Evolutionary conservation across 2,888 invertebrate genomes (phyloP).

Genomic region (Brachylomia viminalis): DNA sequence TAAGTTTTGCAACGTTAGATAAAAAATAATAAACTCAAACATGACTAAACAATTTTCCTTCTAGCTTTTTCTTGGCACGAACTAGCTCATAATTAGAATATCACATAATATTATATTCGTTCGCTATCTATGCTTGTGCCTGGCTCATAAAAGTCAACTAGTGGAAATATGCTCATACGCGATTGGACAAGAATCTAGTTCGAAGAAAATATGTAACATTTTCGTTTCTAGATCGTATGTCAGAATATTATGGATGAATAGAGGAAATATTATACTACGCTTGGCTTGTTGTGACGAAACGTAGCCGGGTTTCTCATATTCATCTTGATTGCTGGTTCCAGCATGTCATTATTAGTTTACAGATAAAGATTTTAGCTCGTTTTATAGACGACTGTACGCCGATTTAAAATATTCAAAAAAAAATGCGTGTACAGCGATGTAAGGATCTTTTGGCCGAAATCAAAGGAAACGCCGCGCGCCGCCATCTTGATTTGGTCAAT

Average conservation of each 20-base stretch:
- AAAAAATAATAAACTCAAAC: background rate
- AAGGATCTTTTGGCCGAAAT: too few relatives aligned
- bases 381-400: too few relatives aligned
- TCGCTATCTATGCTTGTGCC: conserved; percentile 24
- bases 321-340: too few relatives aligned
- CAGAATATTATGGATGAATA: conserved; percentile 1
- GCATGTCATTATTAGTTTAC: too few relatives aligned
- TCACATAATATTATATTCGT: conserved; percentile 27
- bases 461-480: too few relatives aligned
- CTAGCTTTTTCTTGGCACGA: conserved; percentile 27
- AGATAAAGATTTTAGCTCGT: too few relatives aligned
- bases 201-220: conserved; percentile 3
- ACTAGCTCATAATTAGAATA: conserved; percentile 26
- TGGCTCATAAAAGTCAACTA: conserved; percentile 36
- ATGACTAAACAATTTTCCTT: background rate
- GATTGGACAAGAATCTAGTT: conserved; percentile 35
- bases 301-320: background rate
- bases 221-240: background rate
- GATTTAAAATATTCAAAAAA: too few relatives aligned
- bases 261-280: too few relatives aligned
- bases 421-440: too few relatives aligned
- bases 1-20: background rate
- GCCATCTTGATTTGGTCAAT: too few relatives aligned
- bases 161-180: conserved; percentile 34
- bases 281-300: background rate